Evolutionary conservation across 2,888 invertebrate species (phyloP), one percentile per base, ranked within the genome.

Genomic region (Lochmaea crataegi): DNA sequence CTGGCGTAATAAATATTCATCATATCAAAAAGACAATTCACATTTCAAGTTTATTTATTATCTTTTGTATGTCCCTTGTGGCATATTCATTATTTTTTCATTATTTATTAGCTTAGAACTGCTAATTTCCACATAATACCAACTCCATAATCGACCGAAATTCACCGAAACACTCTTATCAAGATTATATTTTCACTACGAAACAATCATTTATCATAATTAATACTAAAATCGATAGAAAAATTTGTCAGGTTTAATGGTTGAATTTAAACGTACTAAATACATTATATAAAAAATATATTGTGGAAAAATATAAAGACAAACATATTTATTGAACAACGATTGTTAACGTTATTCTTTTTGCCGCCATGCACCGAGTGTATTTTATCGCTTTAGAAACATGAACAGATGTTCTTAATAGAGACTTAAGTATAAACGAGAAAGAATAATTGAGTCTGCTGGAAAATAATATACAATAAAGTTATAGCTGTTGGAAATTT

Each of bases 371-470:
- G 9, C 9, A 53, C n/a, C 53, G 16, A n/a, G 53, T 53, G 53
- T 53, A 53, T 18, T 53, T 53, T 53, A 53, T 18, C 16, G 16
- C 53, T 53, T 7, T 2, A 18, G 18, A 18, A 53, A 53, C 3
- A 16, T 0, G 53, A 53, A 53, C 53, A 53, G 18, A 53, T 53
- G 18, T 18, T 53, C 10, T 16, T 53, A 53, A 53, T 53, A 18
- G 18, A 16, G 53, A 6, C 16, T 18, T 16, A 9, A 1, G 16
- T 18, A 16, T 53, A 53, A 53, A 18, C 53, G 16, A 10, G 18
- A 53, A 48, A 48, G 48, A 48, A 48, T 48, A n/a, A 48, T 48
- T 48, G 48, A 48, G 48, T 53, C 16, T 53, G n/a, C 53, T 16
- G 9, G n/a, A n/a, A n/a, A n/a, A 0, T 53, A 53, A 16, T 53